These are phyloP conservation scores for Lagopus leucura DNA, from an alignment of 2,113 vertebrate species.

Conservation along the genomic window DNA sequence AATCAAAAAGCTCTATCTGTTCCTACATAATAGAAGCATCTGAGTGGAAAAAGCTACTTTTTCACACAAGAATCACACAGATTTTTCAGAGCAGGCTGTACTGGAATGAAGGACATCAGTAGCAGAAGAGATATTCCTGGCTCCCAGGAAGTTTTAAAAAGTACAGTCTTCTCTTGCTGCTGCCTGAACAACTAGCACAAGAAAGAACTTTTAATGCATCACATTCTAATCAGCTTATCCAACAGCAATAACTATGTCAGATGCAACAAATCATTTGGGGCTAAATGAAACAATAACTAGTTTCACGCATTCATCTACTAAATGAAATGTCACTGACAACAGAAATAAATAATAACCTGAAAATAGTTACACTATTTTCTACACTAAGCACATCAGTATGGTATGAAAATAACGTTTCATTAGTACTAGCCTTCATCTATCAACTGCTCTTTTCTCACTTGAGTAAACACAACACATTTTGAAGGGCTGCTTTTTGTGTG, in stretches of 20 bases:
- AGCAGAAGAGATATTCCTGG: neutral
- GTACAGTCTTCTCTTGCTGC: neutral
- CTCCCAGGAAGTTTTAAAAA: neutral
- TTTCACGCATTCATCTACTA: neutral
- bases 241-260: neutral
- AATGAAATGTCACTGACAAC: neutral
- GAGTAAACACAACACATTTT: neutral
- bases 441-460: neutral
- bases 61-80: neutral
- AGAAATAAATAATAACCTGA: conserved; percentile 1
- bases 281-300: neutral
- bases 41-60: neutral
- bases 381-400: neutral
- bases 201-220: neutral
- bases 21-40: neutral
- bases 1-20: conserved; percentile 10
- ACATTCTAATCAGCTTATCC: neutral
- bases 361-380: neutral
- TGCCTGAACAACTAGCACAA: neutral
- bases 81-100: neutral
- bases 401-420: neutral
- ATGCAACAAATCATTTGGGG: neutral
- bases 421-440: neutral
- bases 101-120: neutral
- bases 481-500: neutral